phyloP scores from a whole-genome alignment of 2,797 vertebrate species.

The Zalophus californianus region DNA sequence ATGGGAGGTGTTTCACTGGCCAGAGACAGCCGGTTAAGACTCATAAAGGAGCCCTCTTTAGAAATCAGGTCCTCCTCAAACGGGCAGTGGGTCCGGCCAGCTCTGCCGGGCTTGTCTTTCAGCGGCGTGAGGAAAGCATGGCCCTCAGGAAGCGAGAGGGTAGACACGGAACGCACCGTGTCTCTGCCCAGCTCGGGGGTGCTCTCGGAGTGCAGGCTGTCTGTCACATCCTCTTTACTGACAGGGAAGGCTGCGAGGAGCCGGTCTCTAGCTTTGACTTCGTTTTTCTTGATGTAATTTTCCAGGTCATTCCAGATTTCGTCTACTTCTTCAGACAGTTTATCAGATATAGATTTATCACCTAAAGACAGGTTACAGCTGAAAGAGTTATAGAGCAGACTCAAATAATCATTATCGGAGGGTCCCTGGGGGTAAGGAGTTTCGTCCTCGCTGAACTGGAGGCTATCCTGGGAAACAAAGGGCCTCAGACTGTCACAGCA shows the following conservation, averaged over 20 bases:
- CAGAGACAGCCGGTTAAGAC: conserved; percentile 88
- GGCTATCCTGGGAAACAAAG: conserved; percentile 94
- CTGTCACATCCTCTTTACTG: conserved; percentile 89
- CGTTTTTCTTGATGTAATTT: conserved; percentile 98
- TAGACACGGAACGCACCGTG: conserved; percentile 74
- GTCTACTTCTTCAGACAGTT: conserved; percentile 95
- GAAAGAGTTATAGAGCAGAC: conserved; percentile 88
- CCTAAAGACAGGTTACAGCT: conserved; percentile 88
- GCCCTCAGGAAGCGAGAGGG: conserved; percentile 88
- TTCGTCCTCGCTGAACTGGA: conserved; percentile 92
- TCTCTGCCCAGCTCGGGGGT: conserved; percentile 82
- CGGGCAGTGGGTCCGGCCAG: conserved; percentile 91
- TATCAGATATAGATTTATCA: conserved; percentile 90
- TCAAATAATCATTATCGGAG: conserved; percentile 88
- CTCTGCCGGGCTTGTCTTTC: conserved; percentile 89
- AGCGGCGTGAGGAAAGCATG: conserved; percentile 89
- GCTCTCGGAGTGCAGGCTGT: conserved; percentile 80
- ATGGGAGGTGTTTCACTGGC: conserved; percentile 89
- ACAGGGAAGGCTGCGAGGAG: conserved; percentile 97
- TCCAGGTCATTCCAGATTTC: conserved; percentile 99
- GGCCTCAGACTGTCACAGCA: conserved; percentile 87
- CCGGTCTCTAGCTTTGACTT: conserved; percentile 94
- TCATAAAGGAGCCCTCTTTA: conserved; percentile 83
- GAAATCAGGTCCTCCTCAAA: conserved; percentile 87
- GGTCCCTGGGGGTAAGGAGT: conserved; percentile 82